These are phyloP conservation scores for Proterorhinus semilunaris DNA, from an alignment of 2,113 vertebrate genomes.

Conservation along the genomic window DNA sequence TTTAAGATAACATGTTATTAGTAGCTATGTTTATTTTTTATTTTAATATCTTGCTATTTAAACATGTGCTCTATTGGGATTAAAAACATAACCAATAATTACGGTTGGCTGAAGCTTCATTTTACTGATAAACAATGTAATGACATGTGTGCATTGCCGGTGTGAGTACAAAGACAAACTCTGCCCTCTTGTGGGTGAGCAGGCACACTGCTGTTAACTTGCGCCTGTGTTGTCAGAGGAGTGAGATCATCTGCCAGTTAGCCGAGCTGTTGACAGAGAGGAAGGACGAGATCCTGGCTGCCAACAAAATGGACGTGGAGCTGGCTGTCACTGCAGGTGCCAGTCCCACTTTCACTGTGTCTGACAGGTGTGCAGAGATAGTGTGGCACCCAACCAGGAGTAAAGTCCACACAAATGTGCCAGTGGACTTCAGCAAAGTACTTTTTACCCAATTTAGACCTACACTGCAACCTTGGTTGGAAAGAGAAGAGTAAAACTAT, in stretches of 20 bases:
- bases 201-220: conserved; percentile 14
- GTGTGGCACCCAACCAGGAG: not conserved
- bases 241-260: conserved; percentile 88
- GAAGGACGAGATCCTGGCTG: conserved; percentile 88
- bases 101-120: not conserved
- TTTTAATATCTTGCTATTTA: not conserved
- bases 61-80: not conserved
- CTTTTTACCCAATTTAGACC: not conserved
- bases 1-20: too few species aligned
- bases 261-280: conserved; percentile 91
- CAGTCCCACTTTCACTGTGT: not conserved
- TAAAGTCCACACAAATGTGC: conserved; percentile 2
- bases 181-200: conserved; percentile 33
- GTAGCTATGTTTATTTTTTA: not conserved
- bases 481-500: not conserved
- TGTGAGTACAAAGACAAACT: conserved; percentile 25
- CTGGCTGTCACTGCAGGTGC: conserved; percentile 84
- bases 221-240: conserved; percentile 79
- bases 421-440: conserved; percentile 1
- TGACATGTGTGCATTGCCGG: not conserved
- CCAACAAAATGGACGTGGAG: conserved; percentile 92
- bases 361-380: conserved; percentile 3
- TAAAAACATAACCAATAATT: not conserved
- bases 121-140: not conserved
- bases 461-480: not conserved